These are phyloP conservation scores for Campodea augens DNA, from an alignment of 1,140 invertebrate species.

Conservation along the genomic window DNA sequence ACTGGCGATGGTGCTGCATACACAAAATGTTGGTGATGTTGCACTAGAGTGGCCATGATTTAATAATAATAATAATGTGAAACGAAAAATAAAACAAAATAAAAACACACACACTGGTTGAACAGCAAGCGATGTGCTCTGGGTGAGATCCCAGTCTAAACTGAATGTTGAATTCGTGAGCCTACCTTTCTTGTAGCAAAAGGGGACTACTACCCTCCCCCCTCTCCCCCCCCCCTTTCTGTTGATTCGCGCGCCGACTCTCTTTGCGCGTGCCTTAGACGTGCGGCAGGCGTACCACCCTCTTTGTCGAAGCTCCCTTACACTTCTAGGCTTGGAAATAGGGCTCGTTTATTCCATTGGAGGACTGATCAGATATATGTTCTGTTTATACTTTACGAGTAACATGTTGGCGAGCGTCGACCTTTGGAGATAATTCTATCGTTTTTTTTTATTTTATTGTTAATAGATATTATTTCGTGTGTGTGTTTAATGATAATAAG, in stretches of 20 bases:
- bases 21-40: neutral
- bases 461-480: no score
- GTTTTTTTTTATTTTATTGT: no score
- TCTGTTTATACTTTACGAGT: no score
- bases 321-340: no score
- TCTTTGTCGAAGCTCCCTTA: no score
- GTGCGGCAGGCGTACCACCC: neutral
- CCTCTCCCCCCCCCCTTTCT: neutral
- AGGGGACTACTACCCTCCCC: neutral
- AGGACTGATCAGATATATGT: no score
- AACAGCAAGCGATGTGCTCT: neutral
- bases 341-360: no score
- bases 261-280: neutral
- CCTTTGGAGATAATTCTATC: no score
- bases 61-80: neutral
- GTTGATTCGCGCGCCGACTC: neutral
- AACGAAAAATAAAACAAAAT: neutral
- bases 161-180: no score
- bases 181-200: neutral
- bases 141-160: neutral
- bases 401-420: no score
- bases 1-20: neutral
- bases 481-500: no score
- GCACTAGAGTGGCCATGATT: neutral
- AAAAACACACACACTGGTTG: no score